A percentile compares a stretch with the other conserved stretches of the same genome.
These are phyloP conservation scores for Catocala nupta DNA, from an alignment of 2,888 invertebrate species.

Conservation along the genomic window DNA sequence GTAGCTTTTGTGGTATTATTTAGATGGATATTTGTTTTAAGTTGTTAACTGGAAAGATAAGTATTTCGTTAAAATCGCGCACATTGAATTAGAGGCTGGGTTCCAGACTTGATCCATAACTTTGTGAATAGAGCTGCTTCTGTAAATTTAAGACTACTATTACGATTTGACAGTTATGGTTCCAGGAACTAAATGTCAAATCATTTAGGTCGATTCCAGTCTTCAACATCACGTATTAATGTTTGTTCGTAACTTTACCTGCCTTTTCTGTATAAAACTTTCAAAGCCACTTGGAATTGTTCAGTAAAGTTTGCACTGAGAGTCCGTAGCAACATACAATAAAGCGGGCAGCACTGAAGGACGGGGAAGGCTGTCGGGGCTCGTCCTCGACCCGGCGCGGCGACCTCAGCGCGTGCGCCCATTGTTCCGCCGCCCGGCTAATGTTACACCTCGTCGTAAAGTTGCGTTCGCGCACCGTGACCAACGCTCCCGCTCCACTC, in stretches of 20 bases:
- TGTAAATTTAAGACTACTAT: too few relatives aligned
- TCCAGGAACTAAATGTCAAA: background rate
- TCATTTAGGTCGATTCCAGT: background rate
- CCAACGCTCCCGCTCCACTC: slow-evolving; percentile 50
- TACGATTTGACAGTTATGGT: too few relatives aligned
- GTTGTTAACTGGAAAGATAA: background rate
- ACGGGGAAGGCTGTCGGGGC: slow-evolving; percentile 68
- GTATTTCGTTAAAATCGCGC: background rate
- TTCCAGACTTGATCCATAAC: background rate
- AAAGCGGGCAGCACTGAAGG: slow-evolving; percentile 67
- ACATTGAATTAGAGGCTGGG: too few relatives aligned
- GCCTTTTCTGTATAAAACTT: slow-evolving; percentile 4
- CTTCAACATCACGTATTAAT: background rate
- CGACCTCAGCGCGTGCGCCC: slow-evolving; percentile 79
- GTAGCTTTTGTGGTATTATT: slow-evolving; percentile 34
- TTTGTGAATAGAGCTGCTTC: too few relatives aligned
- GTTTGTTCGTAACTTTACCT: background rate
- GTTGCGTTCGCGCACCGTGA: slow-evolving; percentile 55
- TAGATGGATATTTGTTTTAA: slow-evolving; percentile 23
- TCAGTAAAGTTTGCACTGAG: slow-evolving; percentile 5
- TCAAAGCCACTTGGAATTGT: slow-evolving; percentile 11
- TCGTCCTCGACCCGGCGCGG: slow-evolving; percentile 76
- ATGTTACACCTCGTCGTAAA: slow-evolving; percentile 73
- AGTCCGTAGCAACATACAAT: slow-evolving; percentile 52
- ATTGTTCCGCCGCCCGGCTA: slow-evolving; percentile 70